Base-by-base conservation (phyloP, 2,888 invertebrate species). In the Nomada hirtipes region DNA sequence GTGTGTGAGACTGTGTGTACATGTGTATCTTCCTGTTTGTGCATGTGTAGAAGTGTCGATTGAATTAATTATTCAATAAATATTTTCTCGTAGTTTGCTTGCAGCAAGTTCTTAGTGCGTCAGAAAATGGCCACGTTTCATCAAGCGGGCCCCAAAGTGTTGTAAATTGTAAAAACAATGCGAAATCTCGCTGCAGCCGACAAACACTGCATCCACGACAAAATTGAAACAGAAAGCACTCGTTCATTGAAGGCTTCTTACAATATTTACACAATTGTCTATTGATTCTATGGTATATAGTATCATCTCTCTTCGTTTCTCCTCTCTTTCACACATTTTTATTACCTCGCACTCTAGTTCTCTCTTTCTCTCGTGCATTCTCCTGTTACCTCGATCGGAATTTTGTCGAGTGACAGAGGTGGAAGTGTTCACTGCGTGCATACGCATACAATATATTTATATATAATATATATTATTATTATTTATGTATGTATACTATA, bases 181-280 rank as follows among this genome's bases (percentile, higher is more conserved):
- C 57, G 59, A 69, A 77, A 71, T 68, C 67, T 77, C 75, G 71
- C 53, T 64, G 29, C 60, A 68, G 18, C 36, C 13, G 64, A 70
- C 76, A 52, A 67, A 55, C 76, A 29, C 65, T 73, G 65, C 57
- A 23, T 44, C 60, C 75, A 18, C 69, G 42, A 50, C 26, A 4
- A 60, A 23, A 70, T 70, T 60, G 57, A 74, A 77, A 77, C 70
- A 47, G 50, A 65, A 76, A 65, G 50, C 29, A 69, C 50, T 57
- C 72, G 75, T 65, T 72, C 20, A 53, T 47, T 23, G 74, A 88
- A 88, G 84, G 84, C 84, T 90, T 89, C 87, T 89, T 90, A 89
- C 88, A 90, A 68, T 90, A 90, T 90, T 86, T 90, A 90, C 89
- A 90, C 84, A 71, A 82, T 36, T 79, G 50, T 50, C 67, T 75